A percentile compares a stretch with the other conserved stretches of the same genome.
Evolutionary conservation across 2,797 vertebrate genomes (phyloP).

Genomic region (Sebastes dallii): DNA sequence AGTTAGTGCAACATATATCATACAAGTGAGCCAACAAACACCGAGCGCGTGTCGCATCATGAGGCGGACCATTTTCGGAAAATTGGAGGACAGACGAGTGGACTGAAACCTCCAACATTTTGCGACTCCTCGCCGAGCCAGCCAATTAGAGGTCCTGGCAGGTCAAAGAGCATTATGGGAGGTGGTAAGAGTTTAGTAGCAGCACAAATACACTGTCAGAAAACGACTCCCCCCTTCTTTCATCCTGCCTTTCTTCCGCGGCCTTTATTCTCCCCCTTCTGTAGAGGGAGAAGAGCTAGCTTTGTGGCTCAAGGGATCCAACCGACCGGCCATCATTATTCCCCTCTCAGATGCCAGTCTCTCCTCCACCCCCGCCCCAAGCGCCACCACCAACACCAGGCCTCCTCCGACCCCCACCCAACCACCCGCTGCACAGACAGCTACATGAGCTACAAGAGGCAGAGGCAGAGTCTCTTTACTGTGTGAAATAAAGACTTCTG

Average conservation of each 20-base stretch:
- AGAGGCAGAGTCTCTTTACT: conserved; percentile 85
- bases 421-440: conserved; percentile 78
- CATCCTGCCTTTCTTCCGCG: conserved; percentile 86
- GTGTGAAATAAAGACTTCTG: conserved; percentile 90
- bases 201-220: conserved; percentile 89
- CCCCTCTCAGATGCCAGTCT: conserved; percentile 91
- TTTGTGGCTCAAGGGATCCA: conserved; percentile 93
- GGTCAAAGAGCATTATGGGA: conserved; percentile 94
- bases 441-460: conserved; percentile 88
- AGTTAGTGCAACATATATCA: conserved; percentile 48
- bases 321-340: conserved; percentile 93
- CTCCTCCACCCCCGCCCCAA: conserved; percentile 37
- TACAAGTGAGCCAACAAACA: conserved; percentile 23
- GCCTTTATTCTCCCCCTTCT: conserved; percentile 85
- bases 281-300: conserved; percentile 85
- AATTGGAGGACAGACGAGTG: conserved; percentile 83
- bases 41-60: background rate
- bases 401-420: background rate
- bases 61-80: background rate
- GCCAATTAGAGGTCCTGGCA: conserved; percentile 88
- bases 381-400: conserved; percentile 10
- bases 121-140: conserved; percentile 86
- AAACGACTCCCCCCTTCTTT: conserved; percentile 80
- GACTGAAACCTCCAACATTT: conserved; percentile 88
- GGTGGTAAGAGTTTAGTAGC: conserved; percentile 89